Conservation (phyloP, 2,113 vertebrate species). For the Calidris pugnax region DNA sequence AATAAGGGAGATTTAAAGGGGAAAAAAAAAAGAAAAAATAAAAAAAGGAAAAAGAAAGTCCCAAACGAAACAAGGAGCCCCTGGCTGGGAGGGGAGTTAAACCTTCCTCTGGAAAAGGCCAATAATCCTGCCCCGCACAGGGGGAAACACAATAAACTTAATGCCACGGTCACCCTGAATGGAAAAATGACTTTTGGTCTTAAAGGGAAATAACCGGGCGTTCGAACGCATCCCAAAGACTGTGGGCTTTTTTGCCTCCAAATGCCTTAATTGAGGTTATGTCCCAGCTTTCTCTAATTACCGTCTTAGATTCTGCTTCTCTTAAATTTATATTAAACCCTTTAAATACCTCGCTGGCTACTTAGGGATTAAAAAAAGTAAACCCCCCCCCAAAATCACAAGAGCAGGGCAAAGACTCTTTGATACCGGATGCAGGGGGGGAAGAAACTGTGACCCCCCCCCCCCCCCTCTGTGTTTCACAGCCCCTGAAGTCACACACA, state of each 20-base stretch:
- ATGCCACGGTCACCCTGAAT: accelerated
- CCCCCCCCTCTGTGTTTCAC: not conserved
- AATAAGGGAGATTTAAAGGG: not conserved
- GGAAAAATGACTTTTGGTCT: not conserved
- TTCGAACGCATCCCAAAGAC: not conserved
- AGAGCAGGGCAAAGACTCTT: not conserved
- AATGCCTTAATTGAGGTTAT: not conserved
- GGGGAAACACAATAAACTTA: not conserved
- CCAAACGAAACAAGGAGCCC: not conserved
- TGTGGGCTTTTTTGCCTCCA: not conserved
- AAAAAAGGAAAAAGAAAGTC: not conserved
- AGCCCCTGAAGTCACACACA: not conserved
- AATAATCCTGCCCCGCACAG: not conserved
- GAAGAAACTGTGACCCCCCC: not conserved
- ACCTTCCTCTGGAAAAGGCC: not conserved
- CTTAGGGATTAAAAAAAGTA: not conserved
- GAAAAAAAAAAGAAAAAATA: too few relatives aligned
- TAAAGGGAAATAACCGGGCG: not conserved
- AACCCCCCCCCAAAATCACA: accelerated
- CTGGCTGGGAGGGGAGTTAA: not conserved
- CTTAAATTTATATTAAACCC: not conserved
- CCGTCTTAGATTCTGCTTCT: not conserved
- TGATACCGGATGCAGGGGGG: too few relatives aligned
- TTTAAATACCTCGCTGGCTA: not conserved
- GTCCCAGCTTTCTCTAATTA: not conserved